phyloP scores from a whole-genome alignment of 2,797 vertebrate species.

The Artibeus lituratus region DNA sequence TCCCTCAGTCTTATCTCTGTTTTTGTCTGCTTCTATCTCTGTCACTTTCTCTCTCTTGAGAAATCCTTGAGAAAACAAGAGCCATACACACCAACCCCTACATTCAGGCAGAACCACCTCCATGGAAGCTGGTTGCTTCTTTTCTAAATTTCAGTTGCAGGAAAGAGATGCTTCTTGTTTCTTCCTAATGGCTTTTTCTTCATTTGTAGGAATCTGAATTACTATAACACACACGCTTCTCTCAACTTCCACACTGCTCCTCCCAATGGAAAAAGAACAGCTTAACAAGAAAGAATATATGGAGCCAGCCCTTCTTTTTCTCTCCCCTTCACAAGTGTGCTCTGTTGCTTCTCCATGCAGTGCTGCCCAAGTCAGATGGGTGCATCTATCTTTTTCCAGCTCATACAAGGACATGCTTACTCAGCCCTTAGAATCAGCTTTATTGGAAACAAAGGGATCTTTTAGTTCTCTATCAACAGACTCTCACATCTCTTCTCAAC shows the following conservation, averaged over 20 bases:
- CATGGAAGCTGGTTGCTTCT: background rate
- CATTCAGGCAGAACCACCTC: background rate
- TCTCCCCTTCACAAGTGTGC: background rate
- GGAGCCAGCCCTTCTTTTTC: background rate
- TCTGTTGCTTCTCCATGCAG: background rate
- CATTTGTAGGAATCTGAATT: background rate
- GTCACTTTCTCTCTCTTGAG: background rate
- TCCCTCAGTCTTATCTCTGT: background rate
- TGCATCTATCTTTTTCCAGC: background rate
- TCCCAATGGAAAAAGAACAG: background rate
- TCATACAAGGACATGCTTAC: too few species aligned
- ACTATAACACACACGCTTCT: background rate
- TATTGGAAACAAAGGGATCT: background rate
- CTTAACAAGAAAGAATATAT: accelerated
- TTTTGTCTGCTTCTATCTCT: background rate
- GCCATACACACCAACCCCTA: accelerated
- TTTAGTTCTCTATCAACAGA: background rate
- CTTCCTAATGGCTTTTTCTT: background rate
- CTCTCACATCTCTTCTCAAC: background rate
- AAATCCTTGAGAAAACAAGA: background rate
- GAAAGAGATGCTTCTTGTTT: background rate
- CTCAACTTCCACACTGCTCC: background rate
- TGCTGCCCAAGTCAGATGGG: too few species aligned
- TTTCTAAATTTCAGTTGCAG: background rate
- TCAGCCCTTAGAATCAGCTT: background rate